Conservation (phyloP, 37 sponge, comb jelly and placozoan species). For the Lycopodina hypogea region DNA sequence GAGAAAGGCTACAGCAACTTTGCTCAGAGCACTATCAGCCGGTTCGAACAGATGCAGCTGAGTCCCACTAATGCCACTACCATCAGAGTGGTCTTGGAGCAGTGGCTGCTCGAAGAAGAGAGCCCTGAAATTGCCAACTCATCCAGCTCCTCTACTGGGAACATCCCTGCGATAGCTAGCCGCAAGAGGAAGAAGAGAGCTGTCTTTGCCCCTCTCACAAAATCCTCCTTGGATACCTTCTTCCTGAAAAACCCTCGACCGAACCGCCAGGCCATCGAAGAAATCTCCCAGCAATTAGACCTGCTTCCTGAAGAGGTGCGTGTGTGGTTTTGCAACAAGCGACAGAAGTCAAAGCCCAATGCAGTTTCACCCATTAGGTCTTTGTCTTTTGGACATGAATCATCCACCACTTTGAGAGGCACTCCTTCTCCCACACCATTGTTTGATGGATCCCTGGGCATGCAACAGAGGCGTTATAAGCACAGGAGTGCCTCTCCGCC, state of each 20-base stretch:
- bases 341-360: constrained; percentile 71
- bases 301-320: constrained; percentile 87
- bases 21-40: constrained; percentile 85
- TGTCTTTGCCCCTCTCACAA: constrained; percentile 73
- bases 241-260: constrained; percentile 72
- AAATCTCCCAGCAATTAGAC: constrained; percentile 63
- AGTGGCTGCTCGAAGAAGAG: constrained; percentile 70
- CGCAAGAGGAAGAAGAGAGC: constrained; percentile 84
- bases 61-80: constrained; percentile 81
- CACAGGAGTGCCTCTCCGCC: constrained; percentile 42
- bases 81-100: constrained; percentile 65
- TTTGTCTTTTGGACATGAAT: background rate
- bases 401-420: background rate
- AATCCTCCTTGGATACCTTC: constrained; percentile 48
- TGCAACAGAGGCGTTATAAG: background rate
- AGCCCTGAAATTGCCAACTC: constrained; percentile 31
- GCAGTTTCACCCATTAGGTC: background rate
- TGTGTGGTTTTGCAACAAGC: constrained; percentile 93
- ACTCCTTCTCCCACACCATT: constrained; percentile 13
- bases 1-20: constrained; percentile 82
- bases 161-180: constrained; percentile 2
- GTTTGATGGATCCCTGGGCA: background rate
- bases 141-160: background rate
- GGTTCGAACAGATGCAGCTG: constrained; percentile 85
- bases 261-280: constrained; percentile 66